Evolutionary conservation across 2,113 vertebrate genomes (phyloP).

Genomic region (Sinocyclocheilus maitianheensis): DNA sequence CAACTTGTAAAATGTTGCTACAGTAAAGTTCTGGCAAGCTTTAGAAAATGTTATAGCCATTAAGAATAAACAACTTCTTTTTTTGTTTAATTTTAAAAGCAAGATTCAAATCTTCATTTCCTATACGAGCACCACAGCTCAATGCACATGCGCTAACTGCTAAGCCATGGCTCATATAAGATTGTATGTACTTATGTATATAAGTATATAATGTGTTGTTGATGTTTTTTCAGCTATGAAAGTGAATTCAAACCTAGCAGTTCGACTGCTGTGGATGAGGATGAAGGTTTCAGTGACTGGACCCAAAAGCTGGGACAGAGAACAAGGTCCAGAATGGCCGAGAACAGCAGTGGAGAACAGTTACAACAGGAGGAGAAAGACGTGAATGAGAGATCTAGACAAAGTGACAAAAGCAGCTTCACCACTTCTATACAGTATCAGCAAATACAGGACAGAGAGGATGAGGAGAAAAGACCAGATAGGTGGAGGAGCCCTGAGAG

Average conservation of each 20-base stretch:
- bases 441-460: conserved; percentile 37
- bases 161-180: neutral
- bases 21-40: too few species aligned
- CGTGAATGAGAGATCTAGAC: conserved; percentile 45
- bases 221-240: conserved; percentile 67
- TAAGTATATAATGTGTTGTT: too few species aligned
- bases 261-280: conserved; percentile 81
- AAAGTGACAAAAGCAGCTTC: neutral
- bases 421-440: conserved; percentile 11
- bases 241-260: conserved; percentile 70
- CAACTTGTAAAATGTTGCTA: neutral
- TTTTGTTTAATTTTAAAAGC: neutral
- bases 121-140: neutral
- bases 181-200: neutral
- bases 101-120: neutral
- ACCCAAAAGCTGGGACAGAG: conserved; percentile 81
- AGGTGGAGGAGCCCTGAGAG: conserved; percentile 55
- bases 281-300: conserved; percentile 96
- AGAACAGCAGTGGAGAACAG: conserved; percentile 58
- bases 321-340: conserved; percentile 67
- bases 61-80: neutral
- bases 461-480: conserved; percentile 32
- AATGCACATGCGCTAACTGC: neutral
- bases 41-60: neutral
- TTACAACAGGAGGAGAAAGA: conserved; percentile 52